These are phyloP conservation scores for Macrophya annulata DNA, from an alignment of 2,888 invertebrate genomes.

Conservation along the genomic window DNA sequence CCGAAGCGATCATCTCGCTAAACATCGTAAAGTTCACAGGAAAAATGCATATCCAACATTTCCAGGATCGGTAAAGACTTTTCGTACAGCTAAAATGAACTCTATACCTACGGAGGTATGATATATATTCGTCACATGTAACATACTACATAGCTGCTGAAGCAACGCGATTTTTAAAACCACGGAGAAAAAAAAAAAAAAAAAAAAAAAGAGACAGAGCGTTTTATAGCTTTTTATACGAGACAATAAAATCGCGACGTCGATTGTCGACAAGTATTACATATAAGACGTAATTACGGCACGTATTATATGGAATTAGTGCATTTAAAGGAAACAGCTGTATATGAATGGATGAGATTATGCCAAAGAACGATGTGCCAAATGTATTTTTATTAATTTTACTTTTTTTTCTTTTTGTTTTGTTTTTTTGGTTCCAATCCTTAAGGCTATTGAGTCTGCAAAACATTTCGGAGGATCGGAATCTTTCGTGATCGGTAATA, in stretches of 20 bases:
- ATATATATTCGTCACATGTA: background rate
- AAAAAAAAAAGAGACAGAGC: too few relatives aligned
- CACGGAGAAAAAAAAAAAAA: background rate
- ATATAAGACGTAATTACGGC: slow-evolving; percentile 12
- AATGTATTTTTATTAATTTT: too few relatives aligned
- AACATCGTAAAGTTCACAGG: slow-evolving; percentile 93
- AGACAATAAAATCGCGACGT: background rate
- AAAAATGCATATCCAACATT: slow-evolving; percentile 80
- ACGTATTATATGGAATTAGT: background rate
- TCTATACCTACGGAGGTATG: slow-evolving; percentile 67
- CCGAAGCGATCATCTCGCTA: slow-evolving; percentile 95
- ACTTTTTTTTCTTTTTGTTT: too few relatives aligned
- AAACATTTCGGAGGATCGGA: slow-evolving; percentile 2
- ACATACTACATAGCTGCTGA: background rate
- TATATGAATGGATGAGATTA: background rate
- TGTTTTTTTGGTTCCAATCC: background rate
- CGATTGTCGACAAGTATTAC: slow-evolving; percentile 12
- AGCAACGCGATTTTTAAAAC: background rate
- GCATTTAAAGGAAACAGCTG: background rate
- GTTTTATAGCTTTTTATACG: background rate
- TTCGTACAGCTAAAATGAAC: slow-evolving; percentile 71
- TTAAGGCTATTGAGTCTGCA: background rate
- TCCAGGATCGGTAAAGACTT: slow-evolving; percentile 67
- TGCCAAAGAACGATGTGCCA: slow-evolving; percentile 51
- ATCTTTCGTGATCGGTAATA: slow-evolving; percentile 16